A percentile compares a stretch with the other conserved stretches of the same genome.
phyloP scores from a whole-genome alignment of 2,113 vertebrate genomes.

The Ramphastos sulfuratus region DNA sequence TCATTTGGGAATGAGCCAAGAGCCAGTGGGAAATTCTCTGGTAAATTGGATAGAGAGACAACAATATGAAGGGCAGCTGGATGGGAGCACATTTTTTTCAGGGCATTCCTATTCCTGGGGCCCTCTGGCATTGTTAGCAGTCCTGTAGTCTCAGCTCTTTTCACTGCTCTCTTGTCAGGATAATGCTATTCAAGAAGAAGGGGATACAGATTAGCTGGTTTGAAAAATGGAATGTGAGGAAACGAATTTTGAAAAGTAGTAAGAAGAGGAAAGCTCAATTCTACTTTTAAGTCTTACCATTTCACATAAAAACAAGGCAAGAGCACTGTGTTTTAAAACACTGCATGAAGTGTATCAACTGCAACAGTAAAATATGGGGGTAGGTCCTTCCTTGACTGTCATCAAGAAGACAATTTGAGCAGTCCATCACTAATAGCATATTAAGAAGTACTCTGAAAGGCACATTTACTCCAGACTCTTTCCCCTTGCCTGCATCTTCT shows the following conservation, averaged over 20 bases:
- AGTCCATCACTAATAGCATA: background rate
- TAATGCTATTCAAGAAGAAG: conserved; percentile 38
- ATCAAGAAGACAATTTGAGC: background rate
- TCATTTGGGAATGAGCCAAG: conserved; percentile 72
- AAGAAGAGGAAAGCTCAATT: background rate
- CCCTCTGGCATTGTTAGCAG: conserved; percentile 48
- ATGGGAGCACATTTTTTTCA: conserved; percentile 62
- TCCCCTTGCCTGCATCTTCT: background rate
- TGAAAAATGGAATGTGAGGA: conserved; percentile 4
- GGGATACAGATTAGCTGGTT: conserved; percentile 35
- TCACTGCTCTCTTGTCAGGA: conserved; percentile 29
- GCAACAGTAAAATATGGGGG: background rate
- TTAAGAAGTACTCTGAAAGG: background rate
- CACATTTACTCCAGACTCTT: background rate
- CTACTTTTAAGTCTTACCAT: background rate
- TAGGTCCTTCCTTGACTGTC: background rate
- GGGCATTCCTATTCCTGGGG: conserved; percentile 63
- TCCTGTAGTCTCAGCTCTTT: conserved; percentile 42
- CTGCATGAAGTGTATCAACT: background rate
- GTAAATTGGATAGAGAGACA: conserved; percentile 67
- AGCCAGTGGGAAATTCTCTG: conserved; percentile 72
- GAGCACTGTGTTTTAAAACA: conserved; percentile 16
- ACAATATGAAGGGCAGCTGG: conserved; percentile 62
- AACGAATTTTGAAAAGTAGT: background rate
- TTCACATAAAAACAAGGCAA: background rate